Evolutionary conservation across 2,797 vertebrate species (phyloP), one percentile per base, ranked within the genome.

Genomic region (Botia almorhae): DNA sequence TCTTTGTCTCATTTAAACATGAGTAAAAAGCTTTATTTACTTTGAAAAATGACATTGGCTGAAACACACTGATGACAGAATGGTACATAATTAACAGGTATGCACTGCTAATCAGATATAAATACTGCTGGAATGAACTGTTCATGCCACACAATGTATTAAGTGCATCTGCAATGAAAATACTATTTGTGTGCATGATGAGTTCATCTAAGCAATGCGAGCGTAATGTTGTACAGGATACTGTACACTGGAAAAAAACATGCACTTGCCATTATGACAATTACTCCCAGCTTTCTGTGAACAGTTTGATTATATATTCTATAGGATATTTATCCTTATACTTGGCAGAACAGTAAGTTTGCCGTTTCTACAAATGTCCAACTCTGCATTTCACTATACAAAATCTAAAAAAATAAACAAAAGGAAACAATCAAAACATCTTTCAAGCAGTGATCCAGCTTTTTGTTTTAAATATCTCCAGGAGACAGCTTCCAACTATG

Each of bases 301-400:
- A 53, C 13, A 51, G 50, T 51, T 5, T 53, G 17, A 53, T 53
- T 53, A 8, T 14, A 50, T 13, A 50, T 53, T 17, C 50, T 17
- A 53, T n/a, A 53, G 51, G 51, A n/a, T 17, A 6, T 53, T 53
- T n/a, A n/a, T 16, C 51, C 12, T n/a, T 11, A n/a, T 53, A 53
- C 16, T 21, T 46, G 48, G 68, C 56, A 72, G 64, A 43, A 26
- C 56, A 55, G 2, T 3, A 36, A 7, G 53, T 68, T 55, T 74
- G 53, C 63, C 63, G 61, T 50, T 58, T 75, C 4, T 50, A 19
- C 73, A 64, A 75, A 53, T 63, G 55, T 81, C 26, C 69, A 63
- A 76, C 39, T 81, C 53, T 69, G 56, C n/a, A 75, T 43, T 64
- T 76, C 33, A 76, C 75, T 76, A 81, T 64, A 53, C 74, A 65